These are phyloP conservation scores for Halcyon senegalensis DNA, from an alignment of 2,113 vertebrate genomes.

Conservation along the genomic window DNA sequence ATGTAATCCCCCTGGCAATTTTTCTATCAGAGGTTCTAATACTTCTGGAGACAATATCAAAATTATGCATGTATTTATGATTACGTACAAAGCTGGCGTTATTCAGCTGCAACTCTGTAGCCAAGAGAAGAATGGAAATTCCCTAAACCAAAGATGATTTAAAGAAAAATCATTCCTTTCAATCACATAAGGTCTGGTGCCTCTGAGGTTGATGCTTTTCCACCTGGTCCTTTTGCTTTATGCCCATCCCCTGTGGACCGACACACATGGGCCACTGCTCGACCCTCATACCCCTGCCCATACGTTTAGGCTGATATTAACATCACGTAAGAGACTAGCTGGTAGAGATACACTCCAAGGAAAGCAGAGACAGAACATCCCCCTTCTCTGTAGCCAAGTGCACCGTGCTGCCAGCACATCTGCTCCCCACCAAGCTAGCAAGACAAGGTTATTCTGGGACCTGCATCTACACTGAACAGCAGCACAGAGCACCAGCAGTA, in stretches of 20 bases:
- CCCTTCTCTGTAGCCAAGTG: neutral
- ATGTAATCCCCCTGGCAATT: neutral
- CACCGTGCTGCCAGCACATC: constrained; percentile 43
- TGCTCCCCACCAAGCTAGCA: neutral
- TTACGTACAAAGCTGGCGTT: neutral
- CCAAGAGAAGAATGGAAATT: constrained; percentile 25
- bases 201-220: neutral
- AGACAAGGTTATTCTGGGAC: constrained; percentile 20
- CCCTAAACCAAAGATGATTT: neutral
- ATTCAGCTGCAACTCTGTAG: neutral
- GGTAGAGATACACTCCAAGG: neutral
- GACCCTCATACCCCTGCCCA: neutral
- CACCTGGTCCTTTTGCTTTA: neutral
- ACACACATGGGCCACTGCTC: neutral
- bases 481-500: neutral
- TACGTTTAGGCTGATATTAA: neutral
- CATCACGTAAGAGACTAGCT: neutral
- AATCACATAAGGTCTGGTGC: neutral
- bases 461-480: neutral
- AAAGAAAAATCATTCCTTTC: neutral
- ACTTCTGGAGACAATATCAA: constrained; percentile 5
- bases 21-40: neutral
- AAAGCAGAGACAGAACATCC: constrained; percentile 11
- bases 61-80: neutral
- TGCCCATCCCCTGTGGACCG: neutral